These are phyloP conservation scores for Python bivittatus DNA, from an alignment of 2,113 vertebrate species.

Conservation along the genomic window DNA sequence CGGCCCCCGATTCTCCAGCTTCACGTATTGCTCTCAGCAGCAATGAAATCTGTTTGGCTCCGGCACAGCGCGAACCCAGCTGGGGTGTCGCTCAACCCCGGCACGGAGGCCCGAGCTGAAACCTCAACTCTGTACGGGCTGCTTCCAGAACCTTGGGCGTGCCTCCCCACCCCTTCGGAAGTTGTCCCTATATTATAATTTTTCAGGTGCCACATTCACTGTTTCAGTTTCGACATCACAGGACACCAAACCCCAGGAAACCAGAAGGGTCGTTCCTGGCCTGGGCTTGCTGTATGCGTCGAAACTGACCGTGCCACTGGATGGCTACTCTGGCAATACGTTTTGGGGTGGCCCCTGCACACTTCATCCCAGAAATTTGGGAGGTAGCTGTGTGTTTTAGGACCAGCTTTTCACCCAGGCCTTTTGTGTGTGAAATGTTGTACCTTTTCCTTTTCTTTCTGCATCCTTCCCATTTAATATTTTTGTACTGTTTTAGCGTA, in stretches of 20 bases:
- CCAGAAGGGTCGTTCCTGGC: background rate
- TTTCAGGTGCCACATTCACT: background rate
- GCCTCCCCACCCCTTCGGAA: background rate
- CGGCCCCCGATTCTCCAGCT: background rate
- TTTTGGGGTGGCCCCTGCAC: fast-evolving
- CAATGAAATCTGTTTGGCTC: background rate
- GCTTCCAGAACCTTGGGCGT: background rate
- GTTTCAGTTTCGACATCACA: background rate
- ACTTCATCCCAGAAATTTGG: too few relatives aligned
- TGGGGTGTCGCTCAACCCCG: background rate
- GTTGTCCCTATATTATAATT: background rate
- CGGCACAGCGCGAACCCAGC: background rate
- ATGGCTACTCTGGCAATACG: background rate
- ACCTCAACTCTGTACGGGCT: background rate
- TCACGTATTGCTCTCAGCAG: background rate
- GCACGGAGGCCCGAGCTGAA: background rate
- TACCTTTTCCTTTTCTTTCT: background rate
- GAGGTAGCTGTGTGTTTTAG: too few relatives aligned
- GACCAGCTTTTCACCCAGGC: background rate
- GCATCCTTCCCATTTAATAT: background rate
- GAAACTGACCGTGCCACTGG: background rate
- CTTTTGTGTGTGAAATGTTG: background rate
- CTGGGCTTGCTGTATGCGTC: background rate
- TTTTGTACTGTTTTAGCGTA: background rate
- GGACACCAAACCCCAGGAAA: background rate